phyloP scores from a whole-genome alignment of 2,888 invertebrate genomes.

The Sceliomorpha sp. region DNA sequence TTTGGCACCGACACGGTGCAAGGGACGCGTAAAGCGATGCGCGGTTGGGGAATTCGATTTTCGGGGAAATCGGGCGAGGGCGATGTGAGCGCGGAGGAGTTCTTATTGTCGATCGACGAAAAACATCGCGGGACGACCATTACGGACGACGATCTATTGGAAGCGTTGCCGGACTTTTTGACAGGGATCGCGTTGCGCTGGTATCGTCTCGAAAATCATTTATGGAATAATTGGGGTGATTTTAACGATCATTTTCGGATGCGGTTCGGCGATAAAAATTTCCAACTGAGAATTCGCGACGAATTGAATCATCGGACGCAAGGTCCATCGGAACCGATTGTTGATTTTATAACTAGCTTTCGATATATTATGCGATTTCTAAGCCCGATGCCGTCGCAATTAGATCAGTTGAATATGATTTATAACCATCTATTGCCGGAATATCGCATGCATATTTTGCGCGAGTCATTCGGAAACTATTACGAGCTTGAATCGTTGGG shows the following conservation, averaged over 20 bases:
- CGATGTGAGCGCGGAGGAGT: constrained; percentile 20
- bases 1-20: too few species aligned
- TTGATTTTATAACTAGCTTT: not conserved
- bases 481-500: too few species aligned
- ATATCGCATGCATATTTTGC: too few species aligned
- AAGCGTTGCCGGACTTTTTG: not conserved
- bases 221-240: not conserved
- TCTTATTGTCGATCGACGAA: constrained; percentile 3
- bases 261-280: not conserved
- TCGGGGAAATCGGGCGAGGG: too few species aligned
- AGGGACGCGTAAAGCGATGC: too few species aligned
- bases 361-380: too few species aligned
- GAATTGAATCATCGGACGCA: not conserved
- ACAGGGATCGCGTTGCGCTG: not conserved
- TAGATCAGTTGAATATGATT: too few species aligned
- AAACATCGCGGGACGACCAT: constrained; percentile 3
- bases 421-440: too few species aligned
- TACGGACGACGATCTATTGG: not conserved
- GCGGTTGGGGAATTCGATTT: too few species aligned
- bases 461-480: too few species aligned
- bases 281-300: not conserved
- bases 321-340: not conserved
- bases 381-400: too few species aligned
- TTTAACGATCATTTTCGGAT: not conserved
- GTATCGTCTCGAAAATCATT: not conserved